phyloP scores from a whole-genome alignment of 1,140 invertebrate species.

The Aricia agestis region DNA sequence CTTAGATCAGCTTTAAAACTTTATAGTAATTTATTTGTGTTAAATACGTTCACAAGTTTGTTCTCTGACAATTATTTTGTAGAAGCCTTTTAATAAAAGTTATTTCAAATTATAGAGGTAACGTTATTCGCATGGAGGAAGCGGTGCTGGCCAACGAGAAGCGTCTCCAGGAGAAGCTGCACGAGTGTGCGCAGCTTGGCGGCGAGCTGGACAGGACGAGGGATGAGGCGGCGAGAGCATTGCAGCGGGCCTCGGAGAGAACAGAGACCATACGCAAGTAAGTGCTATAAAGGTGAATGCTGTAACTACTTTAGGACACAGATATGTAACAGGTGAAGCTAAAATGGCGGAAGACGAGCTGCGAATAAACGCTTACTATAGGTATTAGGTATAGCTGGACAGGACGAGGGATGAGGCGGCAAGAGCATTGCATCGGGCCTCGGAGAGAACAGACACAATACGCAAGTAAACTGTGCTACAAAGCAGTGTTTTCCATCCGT shows the following conservation, averaged over 20 bases:
- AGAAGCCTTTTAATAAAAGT: too few species aligned
- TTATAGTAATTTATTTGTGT: too few species aligned
- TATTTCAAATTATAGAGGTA: conserved; percentile 43
- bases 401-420: conserved; percentile 83
- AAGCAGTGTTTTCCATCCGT: too few species aligned
- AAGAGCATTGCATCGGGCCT: conserved; percentile 81
- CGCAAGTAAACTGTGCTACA: conserved; percentile 43
- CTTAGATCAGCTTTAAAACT: too few species aligned
- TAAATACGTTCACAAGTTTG: too few species aligned
- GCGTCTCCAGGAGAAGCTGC: conserved; percentile 74
- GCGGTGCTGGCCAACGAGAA: conserved; percentile 75
- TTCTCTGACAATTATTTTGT: too few species aligned
- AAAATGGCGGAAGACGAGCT: too few species aligned
- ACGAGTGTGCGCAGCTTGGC: conserved; percentile 78
- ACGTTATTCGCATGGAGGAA: conserved; percentile 65
- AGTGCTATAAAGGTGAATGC: conserved; percentile 24
- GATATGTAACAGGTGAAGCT: neutral
- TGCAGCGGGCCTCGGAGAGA: conserved; percentile 81
- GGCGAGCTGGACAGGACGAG: conserved; percentile 82
- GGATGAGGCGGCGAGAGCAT: conserved; percentile 83
- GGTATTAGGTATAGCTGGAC: conserved; percentile 79
- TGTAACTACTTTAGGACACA: neutral
- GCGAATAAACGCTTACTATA: conserved; percentile 34
- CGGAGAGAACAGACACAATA: conserved; percentile 79
- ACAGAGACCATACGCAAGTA: conserved; percentile 76